phyloP scores from a whole-genome alignment of 1,140 invertebrate species.

The Drosophila murphyi region DNA sequence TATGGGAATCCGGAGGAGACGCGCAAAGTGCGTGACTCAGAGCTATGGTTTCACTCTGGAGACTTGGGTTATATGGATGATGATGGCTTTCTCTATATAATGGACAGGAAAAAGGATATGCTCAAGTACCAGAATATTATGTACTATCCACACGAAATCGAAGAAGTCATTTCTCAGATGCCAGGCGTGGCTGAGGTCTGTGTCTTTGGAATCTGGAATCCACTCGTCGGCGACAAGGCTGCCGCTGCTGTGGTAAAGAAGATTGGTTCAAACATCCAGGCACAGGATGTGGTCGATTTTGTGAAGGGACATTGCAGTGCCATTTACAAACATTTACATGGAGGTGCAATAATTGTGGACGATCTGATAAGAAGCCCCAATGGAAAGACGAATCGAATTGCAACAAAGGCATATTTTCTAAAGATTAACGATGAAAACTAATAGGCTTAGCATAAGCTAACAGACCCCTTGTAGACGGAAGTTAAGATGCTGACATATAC shows the following conservation, averaged over 20 bases:
- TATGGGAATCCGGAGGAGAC: constrained; percentile 46
- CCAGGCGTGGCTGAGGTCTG: constrained; percentile 65
- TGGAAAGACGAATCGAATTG: constrained; percentile 65
- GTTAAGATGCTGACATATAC: too few relatives aligned
- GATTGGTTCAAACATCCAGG: constrained; percentile 33
- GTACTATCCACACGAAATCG: constrained; percentile 74
- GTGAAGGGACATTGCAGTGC: constrained; percentile 42
- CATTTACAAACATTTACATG: constrained; percentile 78
- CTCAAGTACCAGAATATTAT: constrained; percentile 83
- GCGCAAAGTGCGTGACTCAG: constrained; percentile 27
- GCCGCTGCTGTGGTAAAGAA: constrained; percentile 67
- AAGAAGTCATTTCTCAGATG: constrained; percentile 57
- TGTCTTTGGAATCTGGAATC: constrained; percentile 69
- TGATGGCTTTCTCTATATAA: constrained; percentile 85
- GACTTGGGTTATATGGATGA: constrained; percentile 87
- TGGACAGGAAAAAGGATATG: constrained; percentile 88
- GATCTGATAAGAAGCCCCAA: constrained; percentile 72
- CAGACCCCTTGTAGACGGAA: too few relatives aligned
- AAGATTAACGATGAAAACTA: constrained; percentile 38
- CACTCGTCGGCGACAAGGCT: constrained; percentile 56
- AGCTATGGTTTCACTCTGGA: constrained; percentile 89
- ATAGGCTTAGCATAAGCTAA: too few relatives aligned
- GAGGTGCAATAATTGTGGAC: constrained; percentile 84
- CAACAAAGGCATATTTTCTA: constrained; percentile 59
- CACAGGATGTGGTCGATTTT: constrained; percentile 64